Evolutionary conservation across 2,113 vertebrate species (phyloP), one percentile per base, ranked within the genome.

Genomic region (Seriola dumerili): DNA sequence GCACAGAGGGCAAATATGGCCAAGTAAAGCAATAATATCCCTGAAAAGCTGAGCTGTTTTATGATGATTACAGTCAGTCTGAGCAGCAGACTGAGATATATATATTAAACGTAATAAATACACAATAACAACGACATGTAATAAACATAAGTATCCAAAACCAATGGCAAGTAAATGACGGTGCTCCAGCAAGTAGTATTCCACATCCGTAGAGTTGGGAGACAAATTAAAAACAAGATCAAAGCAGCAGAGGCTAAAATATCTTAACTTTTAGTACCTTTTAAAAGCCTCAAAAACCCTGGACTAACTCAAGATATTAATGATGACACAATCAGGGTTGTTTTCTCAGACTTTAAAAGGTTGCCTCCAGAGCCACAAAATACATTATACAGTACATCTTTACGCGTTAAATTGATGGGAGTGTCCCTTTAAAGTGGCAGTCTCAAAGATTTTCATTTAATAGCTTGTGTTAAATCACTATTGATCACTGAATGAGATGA

Each of bases 1-100:
- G 21, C 54, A 46, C 25, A 38, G 11, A 74, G 70, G 59, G 59
- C 64, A 57, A 70, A 69, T 23, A 72, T n/a, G 61, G 13, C 70
- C 68, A 34, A 62, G 36, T 38, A 38, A 23, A 78, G 69, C 19
- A 29, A 50, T n/a, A 70, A 48, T 34, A 52, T 32, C 44, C n/a
- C 13, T 23, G 32, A 38, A 34, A 64, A 50, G 40, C 32, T 9
- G 34, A 65, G 21, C 46, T 8, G 4, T 58, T 58, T 21, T 42
- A 32, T 46, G 16, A 70, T 29, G 3, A 63, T 58, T 50, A 17
- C 38, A 55, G 25, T 38, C 19, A 21, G 59, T n/a, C 34, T 63
- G 66, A 79, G 40, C 4, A 79, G 38, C 11, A 70, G 32, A 69
- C 34, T 16, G 46, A 12, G 7, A 54, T 38, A 50, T 21, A 76